Conservation (phyloP, 2,797 vertebrate genomes). For the Rhyacichthys aspro region DNA sequence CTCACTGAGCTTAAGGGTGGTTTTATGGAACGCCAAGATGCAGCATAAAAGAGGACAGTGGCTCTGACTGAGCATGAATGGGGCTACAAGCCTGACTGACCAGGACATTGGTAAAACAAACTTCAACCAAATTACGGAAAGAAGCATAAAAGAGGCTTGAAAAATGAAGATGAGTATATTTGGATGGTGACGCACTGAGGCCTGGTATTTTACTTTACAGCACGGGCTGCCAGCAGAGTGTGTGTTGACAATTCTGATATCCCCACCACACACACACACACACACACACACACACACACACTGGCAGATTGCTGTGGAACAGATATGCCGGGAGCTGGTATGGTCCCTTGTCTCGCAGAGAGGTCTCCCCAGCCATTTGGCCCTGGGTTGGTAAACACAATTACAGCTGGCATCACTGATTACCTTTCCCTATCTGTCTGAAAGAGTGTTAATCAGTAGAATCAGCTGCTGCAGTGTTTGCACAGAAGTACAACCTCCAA, state of each 20-base stretch:
- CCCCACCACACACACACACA: constrained; percentile 16
- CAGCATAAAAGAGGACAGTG: too few species aligned
- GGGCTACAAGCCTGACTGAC: too few species aligned
- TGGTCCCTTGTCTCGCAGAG: not conserved
- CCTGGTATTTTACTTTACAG: constrained; percentile 45
- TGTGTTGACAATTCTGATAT: constrained; percentile 63
- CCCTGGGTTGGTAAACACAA: constrained; percentile 32
- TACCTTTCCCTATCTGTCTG: constrained; percentile 21
- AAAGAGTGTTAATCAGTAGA: constrained; percentile 29
- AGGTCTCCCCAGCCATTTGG: constrained; percentile 18
- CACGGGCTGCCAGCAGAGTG: constrained; percentile 47
- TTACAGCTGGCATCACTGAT: constrained; percentile 35
- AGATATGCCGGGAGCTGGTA: constrained; percentile 40
- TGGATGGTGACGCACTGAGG: not conserved
- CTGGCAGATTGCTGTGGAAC: constrained; percentile 32
- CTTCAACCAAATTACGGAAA: too few species aligned
- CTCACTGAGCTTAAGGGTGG: too few species aligned
- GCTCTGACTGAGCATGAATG: too few species aligned
- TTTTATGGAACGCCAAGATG: too few species aligned
- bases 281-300: constrained; percentile 10
- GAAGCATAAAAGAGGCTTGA: too few species aligned
- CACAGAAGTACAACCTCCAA: constrained; percentile 24
- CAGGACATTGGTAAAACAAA: too few species aligned
- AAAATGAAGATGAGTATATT: too few species aligned
- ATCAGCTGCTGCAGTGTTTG: constrained; percentile 29